Evolutionary conservation across 2,888 invertebrate species (phyloP), one percentile per base, ranked within the genome.

Genomic region (Xanthia togata): DNA sequence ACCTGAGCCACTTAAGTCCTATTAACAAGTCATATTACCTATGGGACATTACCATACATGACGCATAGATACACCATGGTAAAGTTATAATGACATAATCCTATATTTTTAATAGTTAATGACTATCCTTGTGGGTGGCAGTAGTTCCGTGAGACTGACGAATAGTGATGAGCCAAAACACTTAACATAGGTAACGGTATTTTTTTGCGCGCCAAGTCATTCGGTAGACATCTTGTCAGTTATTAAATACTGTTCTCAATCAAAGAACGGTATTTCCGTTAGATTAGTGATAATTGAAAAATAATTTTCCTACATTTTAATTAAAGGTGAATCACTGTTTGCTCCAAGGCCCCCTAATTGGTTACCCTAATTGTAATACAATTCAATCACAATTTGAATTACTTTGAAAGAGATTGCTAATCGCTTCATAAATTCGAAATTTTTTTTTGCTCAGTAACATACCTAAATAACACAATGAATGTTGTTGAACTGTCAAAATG

Each of bases 121-220:
- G 47, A 60, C 59, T n/a, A 53, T 64, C 60, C 63, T 79, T 69
- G 87, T 86, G 73, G 77, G 83, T 73, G 75, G 55, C 71, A n/a
- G 62, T 41, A 85, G 80, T 82, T 88, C 88, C 87, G 89, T 83
- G 69, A 60, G 26, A 41, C 44, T 53, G 75, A 75, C 57, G 74
- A 35, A 6, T 26, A 81, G 83, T 78, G 82, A 73, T 78, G 73
- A 55, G 59, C 68, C 70, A 57, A 83, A 81, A 69, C 80, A 73
- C 72, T 78, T 69, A 62, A 72, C n/a, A 59, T 68, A n/a, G n/a
- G n/a, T 75, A 69, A 76, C 77, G 60, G 74, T n/a, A 17, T 53
- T 86, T 86, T 88, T 88, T 85, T 88, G 81, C 76, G n/a, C 23
- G 71, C 65, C 35, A 35, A 55, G 35, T 81, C 74, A 69, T 73